Conservation (phyloP, 2,888 invertebrate species). For the Embidobia sp. region DNA sequence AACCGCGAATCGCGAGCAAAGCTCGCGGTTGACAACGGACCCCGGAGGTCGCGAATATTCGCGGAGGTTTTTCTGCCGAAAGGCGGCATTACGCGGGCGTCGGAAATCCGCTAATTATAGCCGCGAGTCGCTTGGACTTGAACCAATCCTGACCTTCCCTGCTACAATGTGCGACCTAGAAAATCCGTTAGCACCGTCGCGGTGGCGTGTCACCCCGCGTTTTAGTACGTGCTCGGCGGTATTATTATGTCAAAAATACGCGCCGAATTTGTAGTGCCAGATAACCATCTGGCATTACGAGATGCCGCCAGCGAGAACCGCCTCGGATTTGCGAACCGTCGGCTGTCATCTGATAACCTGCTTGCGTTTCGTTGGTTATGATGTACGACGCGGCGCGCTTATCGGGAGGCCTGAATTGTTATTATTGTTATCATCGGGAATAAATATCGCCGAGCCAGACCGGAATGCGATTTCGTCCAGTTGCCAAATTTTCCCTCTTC, state of each 20-base stretch:
- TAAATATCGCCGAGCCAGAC: neutral
- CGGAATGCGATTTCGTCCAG: neutral
- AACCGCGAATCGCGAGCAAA: conserved; percentile 61
- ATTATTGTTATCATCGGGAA: conserved; percentile 5
- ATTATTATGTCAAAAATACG: conserved; percentile 33
- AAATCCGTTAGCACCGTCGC: conserved; percentile 69
- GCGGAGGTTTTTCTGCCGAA: conserved; percentile 38
- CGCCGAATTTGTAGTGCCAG: conserved; percentile 14
- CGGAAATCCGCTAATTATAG: conserved; percentile 78
- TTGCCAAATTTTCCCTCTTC: no score
- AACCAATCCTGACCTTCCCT: conserved; percentile 80
- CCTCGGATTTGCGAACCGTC: neutral
- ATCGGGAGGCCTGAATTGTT: neutral
- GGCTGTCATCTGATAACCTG: conserved; percentile 8
- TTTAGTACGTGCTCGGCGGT: conserved; percentile 9
- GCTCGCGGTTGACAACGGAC: conserved; percentile 18
- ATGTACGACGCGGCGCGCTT: neutral
- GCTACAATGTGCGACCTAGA: conserved; percentile 77
- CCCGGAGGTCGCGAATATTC: conserved; percentile 44
- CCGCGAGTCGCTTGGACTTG: conserved; percentile 78
- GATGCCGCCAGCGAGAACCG: neutral
- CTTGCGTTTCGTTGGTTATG: neutral
- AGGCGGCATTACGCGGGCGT: conserved; percentile 42
- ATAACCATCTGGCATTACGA: conserved; percentile 20
- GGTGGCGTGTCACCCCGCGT: conserved; percentile 11